These are phyloP conservation scores for Linurgus olivaceus DNA, from an alignment of 2,797 vertebrate genomes.

Conservation along the genomic window DNA sequence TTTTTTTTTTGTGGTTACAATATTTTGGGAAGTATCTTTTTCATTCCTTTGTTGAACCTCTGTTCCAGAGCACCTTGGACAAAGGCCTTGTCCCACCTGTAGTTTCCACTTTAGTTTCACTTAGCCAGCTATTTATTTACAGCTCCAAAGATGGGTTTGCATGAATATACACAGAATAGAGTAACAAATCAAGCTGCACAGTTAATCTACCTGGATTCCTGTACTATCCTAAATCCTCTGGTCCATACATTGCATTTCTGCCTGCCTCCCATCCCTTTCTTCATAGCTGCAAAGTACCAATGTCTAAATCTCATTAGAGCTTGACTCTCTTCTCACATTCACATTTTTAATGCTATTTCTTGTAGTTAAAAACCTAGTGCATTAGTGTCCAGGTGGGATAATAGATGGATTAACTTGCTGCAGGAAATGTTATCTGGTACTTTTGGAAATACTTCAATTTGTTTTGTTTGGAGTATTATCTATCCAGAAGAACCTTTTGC, in stretches of 20 bases:
- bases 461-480: background rate
- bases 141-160: background rate
- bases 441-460: background rate
- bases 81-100: background rate
- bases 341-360: background rate
- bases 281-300: background rate
- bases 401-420: background rate
- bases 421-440: background rate
- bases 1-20: background rate
- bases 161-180: background rate
- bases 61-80: background rate
- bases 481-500: background rate
- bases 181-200: background rate
- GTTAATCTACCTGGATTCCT: background rate
- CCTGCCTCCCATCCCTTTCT: background rate
- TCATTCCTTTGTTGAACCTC: background rate
- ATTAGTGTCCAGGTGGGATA: background rate
- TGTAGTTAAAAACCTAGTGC: background rate
- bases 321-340: background rate
- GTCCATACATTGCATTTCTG: background rate
- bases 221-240: fast-evolving
- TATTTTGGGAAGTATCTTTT: background rate
- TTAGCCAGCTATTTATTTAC: background rate
- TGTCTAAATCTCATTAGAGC: background rate
- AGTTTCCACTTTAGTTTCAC: background rate